Evolutionary conservation across 2,888 invertebrate genomes (phyloP).

Genomic region (Stramonita haemastoma): DNA sequence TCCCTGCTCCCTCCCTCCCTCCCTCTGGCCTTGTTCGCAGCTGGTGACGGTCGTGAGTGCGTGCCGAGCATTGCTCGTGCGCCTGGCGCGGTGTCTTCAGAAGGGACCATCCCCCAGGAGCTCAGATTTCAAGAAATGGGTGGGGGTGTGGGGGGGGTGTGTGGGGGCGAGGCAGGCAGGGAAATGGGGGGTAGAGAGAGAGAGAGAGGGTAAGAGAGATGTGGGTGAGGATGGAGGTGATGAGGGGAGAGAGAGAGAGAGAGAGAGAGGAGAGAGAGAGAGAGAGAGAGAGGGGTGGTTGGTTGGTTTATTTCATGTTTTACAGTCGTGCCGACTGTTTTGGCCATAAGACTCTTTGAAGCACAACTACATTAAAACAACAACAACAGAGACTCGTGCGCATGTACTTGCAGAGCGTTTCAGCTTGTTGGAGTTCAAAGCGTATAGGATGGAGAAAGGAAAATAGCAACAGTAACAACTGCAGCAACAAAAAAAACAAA

Average conservation of each 20-base stretch:
- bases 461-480: too few relatives aligned
- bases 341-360: background rate
- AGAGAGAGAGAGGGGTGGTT: background rate
- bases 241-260: background rate
- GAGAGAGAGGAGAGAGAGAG: background rate
- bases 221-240: background rate
- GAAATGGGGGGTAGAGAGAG: background rate
- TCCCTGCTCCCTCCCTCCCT: background rate
- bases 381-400: too few relatives aligned
- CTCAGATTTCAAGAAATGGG: conserved; percentile 24
- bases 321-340: background rate
- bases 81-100: conserved; percentile 31
- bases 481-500: too few relatives aligned
- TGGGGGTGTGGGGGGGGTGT: background rate
- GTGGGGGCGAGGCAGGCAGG: background rate
- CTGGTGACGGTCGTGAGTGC: conserved; percentile 41
- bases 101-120: background rate
- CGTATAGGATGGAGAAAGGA: too few relatives aligned
- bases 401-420: too few relatives aligned
- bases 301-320: background rate
- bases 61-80: conserved; percentile 41
- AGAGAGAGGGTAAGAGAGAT: background rate
- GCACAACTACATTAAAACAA: too few relatives aligned
- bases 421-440: too few relatives aligned
- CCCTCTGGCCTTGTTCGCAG: background rate